Base-by-base conservation (phyloP, 1,140 invertebrate species). In the Diachasmimorpha longicaudata region DNA sequence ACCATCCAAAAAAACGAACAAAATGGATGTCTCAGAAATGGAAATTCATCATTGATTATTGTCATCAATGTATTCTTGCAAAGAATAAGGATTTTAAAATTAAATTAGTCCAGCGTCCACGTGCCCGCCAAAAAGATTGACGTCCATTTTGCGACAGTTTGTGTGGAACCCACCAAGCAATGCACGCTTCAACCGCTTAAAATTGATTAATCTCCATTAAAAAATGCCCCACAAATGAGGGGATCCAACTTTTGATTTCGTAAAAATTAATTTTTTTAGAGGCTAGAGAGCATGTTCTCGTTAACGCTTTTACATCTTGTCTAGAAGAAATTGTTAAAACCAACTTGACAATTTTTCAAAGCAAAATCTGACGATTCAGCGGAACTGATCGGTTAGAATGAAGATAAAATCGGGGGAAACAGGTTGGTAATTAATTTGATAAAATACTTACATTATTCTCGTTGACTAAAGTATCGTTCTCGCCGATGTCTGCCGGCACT, bases 401-500 rank as follows among this genome's bases (percentile, higher is more conserved):
- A 8, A 5, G 23, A 5, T 23, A 16, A 21, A 58, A 63, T 63
- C 19, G 3, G 11, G 11, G 13, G 58, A 19, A 0, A 11, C 4
- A 6, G 14, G 2, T 63, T 9, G 23, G 58, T 3, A 58, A 63
- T 63, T 58, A 4, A 63, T 8, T 63, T 25, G 23, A 10, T 63
- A 4, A 25, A 25, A 25, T 39, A 68, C 66, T 68, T 37, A 68
- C 66, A 16, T 36, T 68, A n/a, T n/a, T 68, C 10, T 68, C 66
- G 36, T 14, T 68, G 14, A 39, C 16, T 68, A 68, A 68, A 4
- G 25, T 68, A 39, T 68, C 66, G 66, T 37, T 68, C 36, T 37
- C n/a, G 36, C 66, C n/a, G 36, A 68, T 39, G 31, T 68, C 66
- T 68, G 66, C 66, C 66, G 66, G 66, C 36, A 68, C 66, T 68